These are phyloP conservation scores for Huso huso DNA, from an alignment of 2,797 vertebrate genomes.

Conservation along the genomic window DNA sequence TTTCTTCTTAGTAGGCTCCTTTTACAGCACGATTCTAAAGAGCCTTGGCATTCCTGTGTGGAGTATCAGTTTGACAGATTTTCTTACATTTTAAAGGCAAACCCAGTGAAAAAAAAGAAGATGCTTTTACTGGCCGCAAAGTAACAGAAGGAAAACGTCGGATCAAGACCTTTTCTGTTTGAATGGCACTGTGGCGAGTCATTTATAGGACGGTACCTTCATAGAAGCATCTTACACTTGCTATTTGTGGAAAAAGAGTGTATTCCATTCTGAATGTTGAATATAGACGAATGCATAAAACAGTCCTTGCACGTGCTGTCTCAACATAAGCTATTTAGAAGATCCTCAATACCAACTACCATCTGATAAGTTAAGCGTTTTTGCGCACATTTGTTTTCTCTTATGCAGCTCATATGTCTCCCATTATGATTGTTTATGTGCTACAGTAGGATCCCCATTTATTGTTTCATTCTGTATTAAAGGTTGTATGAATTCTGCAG, in stretches of 20 bases:
- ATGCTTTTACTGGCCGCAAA: slow-evolving; percentile 30
- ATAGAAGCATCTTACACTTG: slow-evolving; percentile 24
- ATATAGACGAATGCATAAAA: slow-evolving; percentile 5
- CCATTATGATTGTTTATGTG: slow-evolving; percentile 1
- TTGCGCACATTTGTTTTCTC: slow-evolving; percentile 6
- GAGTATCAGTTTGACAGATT: slow-evolving; percentile 27
- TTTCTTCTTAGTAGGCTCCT: slow-evolving; percentile 16
- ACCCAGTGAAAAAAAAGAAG: slow-evolving; percentile 8
- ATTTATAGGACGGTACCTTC: slow-evolving; percentile 23
- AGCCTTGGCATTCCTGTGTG: slow-evolving; percentile 25
- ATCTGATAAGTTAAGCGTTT: not conserved
- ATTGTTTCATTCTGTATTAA: slow-evolving; percentile 12
- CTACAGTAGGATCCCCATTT: slow-evolving; percentile 10
- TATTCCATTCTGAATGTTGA: slow-evolving; percentile 27
- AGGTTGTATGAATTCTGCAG: slow-evolving; percentile 19
- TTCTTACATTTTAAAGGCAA: slow-evolving; percentile 33
- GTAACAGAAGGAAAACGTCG: slow-evolving; percentile 28
- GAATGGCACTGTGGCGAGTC: slow-evolving; percentile 20
- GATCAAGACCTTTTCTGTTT: slow-evolving; percentile 36
- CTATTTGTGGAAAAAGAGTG: slow-evolving; percentile 23
- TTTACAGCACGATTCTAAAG: slow-evolving; percentile 27
- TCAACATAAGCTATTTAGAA: slow-evolving; percentile 4
- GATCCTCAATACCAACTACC: not conserved
- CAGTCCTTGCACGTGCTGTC: not conserved
- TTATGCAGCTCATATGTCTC: not conserved